Percentiles rank a stretch among this genome's conserved stretches.
Evolutionary conservation across 1,140 invertebrate genomes (phyloP).

Genomic region (Atta cephalotes): DNA sequence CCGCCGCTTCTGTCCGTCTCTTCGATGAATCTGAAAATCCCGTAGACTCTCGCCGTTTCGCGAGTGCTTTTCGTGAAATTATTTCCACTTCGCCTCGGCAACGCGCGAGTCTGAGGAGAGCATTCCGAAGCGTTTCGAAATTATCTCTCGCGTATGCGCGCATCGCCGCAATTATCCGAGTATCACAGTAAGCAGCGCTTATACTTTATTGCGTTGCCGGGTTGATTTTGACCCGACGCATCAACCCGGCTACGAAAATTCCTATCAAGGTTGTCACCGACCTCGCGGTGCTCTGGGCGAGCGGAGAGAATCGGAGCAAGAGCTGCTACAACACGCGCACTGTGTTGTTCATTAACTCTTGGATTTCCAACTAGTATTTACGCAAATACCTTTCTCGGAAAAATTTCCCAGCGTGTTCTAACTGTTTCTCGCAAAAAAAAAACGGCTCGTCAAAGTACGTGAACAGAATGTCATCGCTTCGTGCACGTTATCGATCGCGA

Average conservation of each 20-base stretch:
- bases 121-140: constrained; percentile 17
- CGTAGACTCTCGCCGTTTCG: neutral
- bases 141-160: constrained; percentile 21
- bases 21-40: constrained; percentile 10
- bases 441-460: neutral
- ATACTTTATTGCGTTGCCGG: constrained; percentile 41
- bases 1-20: neutral
- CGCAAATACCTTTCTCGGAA: neutral
- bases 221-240: constrained; percentile 51
- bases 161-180: constrained; percentile 66
- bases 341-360: constrained; percentile 55
- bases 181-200: constrained; percentile 48
- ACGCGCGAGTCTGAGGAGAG: neutral
- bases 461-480: neutral
- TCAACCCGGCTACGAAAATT: constrained; percentile 75
- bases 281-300: constrained; percentile 62
- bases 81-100: neutral
- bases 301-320: constrained; percentile 48
- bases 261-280: constrained; percentile 80
- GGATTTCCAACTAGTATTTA: constrained; percentile 48
- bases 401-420: constrained; percentile 15
- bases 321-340: constrained; percentile 26
- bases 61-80: neutral
- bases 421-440: neutral
- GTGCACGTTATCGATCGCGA: neutral